A percentile compares a stretch with the other conserved stretches of the same genome.
phyloP scores from a whole-genome alignment of 2,797 vertebrate species.

The Toxotes lorentzi region DNA sequence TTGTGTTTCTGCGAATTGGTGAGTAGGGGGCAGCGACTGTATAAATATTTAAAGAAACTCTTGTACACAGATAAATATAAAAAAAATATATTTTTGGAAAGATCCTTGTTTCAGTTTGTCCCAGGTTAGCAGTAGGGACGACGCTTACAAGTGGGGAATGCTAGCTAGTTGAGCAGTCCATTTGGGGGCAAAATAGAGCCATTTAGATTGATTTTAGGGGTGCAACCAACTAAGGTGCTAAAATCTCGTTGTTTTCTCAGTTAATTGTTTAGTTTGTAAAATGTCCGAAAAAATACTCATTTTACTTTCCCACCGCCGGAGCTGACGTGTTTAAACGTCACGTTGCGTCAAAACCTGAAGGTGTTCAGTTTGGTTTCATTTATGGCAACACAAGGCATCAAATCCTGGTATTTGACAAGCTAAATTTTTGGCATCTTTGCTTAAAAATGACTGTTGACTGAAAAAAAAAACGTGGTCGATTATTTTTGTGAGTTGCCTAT shows the following conservation, averaged over 20 bases:
- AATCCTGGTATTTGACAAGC: background rate
- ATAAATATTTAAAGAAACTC: background rate
- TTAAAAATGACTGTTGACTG: no score
- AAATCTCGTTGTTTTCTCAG: background rate
- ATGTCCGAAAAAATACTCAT: background rate
- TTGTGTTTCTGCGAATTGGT: slow-evolving; percentile 89
- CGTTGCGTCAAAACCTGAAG: background rate
- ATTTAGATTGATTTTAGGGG: background rate
- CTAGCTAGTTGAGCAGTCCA: background rate
- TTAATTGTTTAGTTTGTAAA: background rate
- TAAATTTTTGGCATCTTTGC: background rate
- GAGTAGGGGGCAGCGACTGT: slow-evolving; percentile 42
- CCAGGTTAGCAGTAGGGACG: background rate
- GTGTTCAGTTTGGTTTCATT: background rate
- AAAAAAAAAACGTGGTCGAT: no score
- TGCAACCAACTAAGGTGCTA: background rate
- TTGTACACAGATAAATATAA: background rate
- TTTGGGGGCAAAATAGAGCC: background rate
- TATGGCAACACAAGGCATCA: background rate
- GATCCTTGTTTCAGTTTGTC: background rate
- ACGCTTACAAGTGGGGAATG: background rate
- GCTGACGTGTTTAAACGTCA: background rate
- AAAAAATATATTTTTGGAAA: no score
- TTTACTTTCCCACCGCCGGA: background rate
- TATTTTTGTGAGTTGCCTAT: no score